Percentiles rank a stretch among this genome's conserved stretches.
phyloP scores from a whole-genome alignment of 2,797 vertebrate species.

The Rhynchotus rufescens region DNA sequence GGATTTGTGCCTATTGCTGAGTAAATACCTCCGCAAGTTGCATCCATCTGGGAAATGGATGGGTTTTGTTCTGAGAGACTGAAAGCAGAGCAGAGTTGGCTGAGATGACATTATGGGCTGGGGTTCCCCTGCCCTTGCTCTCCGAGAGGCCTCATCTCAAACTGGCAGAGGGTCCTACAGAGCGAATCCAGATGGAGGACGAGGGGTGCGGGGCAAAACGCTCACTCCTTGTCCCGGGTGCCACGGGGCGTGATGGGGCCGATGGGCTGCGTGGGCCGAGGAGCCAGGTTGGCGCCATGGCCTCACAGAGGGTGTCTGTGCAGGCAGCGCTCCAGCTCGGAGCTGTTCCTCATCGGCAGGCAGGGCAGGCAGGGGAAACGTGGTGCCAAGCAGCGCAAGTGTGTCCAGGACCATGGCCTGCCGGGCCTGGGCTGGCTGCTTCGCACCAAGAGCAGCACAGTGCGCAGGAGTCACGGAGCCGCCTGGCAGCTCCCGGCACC shows the following conservation, averaged over 20 bases:
- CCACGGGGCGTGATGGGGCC: not conserved
- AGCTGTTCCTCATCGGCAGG: not conserved
- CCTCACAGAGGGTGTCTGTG: not conserved
- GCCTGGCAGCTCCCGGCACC: not conserved
- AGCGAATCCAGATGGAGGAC: not conserved
- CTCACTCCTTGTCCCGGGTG: not conserved
- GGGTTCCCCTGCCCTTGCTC: not conserved
- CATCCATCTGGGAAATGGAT: not conserved
- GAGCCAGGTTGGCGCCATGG: not conserved
- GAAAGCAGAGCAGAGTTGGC: not conserved
- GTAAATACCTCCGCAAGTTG: conserved; percentile 5
- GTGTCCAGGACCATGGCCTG: too few relatives aligned
- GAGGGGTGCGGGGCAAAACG: not conserved
- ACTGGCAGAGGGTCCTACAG: not conserved
- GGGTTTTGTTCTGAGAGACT: not conserved
- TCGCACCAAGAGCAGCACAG: not conserved
- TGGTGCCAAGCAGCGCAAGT: too few relatives aligned
- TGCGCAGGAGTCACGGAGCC: not conserved
- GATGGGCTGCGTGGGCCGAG: not conserved
- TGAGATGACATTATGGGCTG: rapidly evolving
- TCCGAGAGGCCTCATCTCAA: not conserved
- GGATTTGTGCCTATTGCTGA: conserved; percentile 25
- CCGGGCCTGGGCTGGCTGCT: too few relatives aligned
- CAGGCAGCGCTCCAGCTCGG: not conserved
- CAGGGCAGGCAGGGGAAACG: too few relatives aligned